Evolutionary conservation across 1,140 invertebrate species (phyloP), one percentile per base, ranked within the genome.

Genomic region (Sitobion miscanthi): DNA sequence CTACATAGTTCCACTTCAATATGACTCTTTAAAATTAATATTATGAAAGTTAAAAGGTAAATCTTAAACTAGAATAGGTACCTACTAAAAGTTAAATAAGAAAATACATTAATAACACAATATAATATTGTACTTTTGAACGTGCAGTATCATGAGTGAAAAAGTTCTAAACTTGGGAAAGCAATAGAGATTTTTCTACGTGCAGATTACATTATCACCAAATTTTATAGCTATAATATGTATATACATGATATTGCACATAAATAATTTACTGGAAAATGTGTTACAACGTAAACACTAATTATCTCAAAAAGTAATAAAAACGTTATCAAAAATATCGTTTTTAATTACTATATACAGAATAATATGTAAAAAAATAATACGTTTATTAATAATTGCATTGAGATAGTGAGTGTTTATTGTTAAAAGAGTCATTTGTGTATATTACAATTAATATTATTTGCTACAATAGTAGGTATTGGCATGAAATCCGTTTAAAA

Each of bases 61-160:
- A 69, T 69, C 30, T 77, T 77, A 77, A 77, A 77, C 14, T n/a
- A n/a, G 62, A 77, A n/a, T 77, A 77, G 14, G 62, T 17, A 77
- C 38, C 38, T 38, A 38, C 62, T n/a, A 77, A 77, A 77, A 77
- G 62, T 77, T 17, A 77, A 77, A 77, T 77, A 77, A 77, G 30
- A 77, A 77, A 77, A 77, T 35, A 17, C 11, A 77, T 77, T 77
- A n/a, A 77, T 77, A 77, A 77, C 30, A n/a, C 62, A 69, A 69
- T 69, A 69, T 69, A 17, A 69, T 77, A n/a, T 77, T 77, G n/a
- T n/a, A 77, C n/a, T 77, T 77, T 35, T 77, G n/a, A 77, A 77
- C 62, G 62, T 77, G n/a, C 1, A 77, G n/a, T 77, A 77, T n/a
- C n/a, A 77, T 35, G 14, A 77, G 62, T 77, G 62, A 77, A 77